Evolutionary conservation across 2,113 vertebrate species (phyloP), one percentile per base, ranked within the genome.

Genomic region (Charina bottae): DNA sequence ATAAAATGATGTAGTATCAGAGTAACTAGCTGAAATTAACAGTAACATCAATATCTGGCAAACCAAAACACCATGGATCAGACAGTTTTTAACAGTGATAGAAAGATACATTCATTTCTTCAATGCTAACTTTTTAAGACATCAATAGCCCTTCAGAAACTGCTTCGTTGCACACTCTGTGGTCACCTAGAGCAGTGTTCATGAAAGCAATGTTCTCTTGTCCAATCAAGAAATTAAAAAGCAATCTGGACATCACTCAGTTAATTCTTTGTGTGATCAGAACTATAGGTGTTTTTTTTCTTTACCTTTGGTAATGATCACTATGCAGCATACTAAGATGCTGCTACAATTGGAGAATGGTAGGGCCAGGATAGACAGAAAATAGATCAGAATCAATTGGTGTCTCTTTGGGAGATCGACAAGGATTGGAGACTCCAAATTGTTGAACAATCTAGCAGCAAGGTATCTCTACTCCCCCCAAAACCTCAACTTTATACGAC

Each of bases 1-100:
- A n/a, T 64, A 91, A 84, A 2, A 37, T 46, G 15, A 37, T 56
- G 23, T 26, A 55, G 84, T 58, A 28, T 78, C 92, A 64, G 64
- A 91, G 72, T 42, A 78, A 83, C 68, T 90, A 4, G 54, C 62
- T 62, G 92, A 60, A 92, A 85, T 64, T 42, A 13, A n/a, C 46
- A 60, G 37, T 28, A 33, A 53, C 55, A 23, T 59, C 2, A 1
- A n/a, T 60, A 68, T 26, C 56, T 88, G 6, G 15, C 54, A 91
- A 85, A 59, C 9, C 19, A 46, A 84, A 83, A 78, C 28, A 13
- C 3, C n/a, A 33, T 59, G 6, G 42, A 56, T 54, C 58, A 13
- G 53, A 21, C 23, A 88, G 23, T 12, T 85, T 28, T 88, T 46
- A 17, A 19, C 10, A 85, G 89, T 90, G 60, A 90, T 9, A 13